Percentiles rank a stretch among this genome's conserved stretches.
Evolutionary conservation across 2,113 vertebrate species (phyloP).

Genomic region (Ancistrus triradiatus): DNA sequence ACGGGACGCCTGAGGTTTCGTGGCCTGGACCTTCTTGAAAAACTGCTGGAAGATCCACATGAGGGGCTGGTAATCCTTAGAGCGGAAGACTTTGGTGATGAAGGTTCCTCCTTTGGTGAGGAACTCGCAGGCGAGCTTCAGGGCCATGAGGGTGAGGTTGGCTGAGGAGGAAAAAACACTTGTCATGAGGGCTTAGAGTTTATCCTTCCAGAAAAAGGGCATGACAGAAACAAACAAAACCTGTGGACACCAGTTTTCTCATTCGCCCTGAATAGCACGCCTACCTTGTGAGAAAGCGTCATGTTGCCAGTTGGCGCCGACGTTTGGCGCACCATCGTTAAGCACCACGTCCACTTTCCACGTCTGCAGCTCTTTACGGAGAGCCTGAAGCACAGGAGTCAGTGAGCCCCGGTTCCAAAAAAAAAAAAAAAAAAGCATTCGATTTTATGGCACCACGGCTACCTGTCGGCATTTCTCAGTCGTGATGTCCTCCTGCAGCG

Average conservation of each 20-base stretch:
- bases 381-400: slow-evolving; percentile 62
- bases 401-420: neutral
- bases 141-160: slow-evolving; percentile 86
- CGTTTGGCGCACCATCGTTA: slow-evolving; percentile 91
- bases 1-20: slow-evolving; percentile 93
- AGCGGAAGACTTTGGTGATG: slow-evolving; percentile 95
- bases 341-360: slow-evolving; percentile 97
- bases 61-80: slow-evolving; percentile 91
- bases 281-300: slow-evolving; percentile 93
- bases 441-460: neutral
- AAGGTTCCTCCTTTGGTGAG: slow-evolving; percentile 87
- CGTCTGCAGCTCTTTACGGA: slow-evolving; percentile 88
- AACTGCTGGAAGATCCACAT: slow-evolving; percentile 98
- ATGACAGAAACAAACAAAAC: neutral
- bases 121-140: slow-evolving; percentile 89
- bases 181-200: too few species aligned
- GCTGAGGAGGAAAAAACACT: slow-evolving; percentile 61
- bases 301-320: slow-evolving; percentile 91
- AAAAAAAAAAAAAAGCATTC: neutral
- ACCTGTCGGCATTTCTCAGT: slow-evolving; percentile 92
- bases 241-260: neutral
- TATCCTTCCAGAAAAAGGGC: too few species aligned
- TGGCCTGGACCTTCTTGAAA: slow-evolving; percentile 90
- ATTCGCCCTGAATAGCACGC: neutral
- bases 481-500: slow-evolving; percentile 93